These are phyloP conservation scores for Lynx canadensis DNA, from an alignment of 2,113 vertebrate species.

Conservation along the genomic window DNA sequence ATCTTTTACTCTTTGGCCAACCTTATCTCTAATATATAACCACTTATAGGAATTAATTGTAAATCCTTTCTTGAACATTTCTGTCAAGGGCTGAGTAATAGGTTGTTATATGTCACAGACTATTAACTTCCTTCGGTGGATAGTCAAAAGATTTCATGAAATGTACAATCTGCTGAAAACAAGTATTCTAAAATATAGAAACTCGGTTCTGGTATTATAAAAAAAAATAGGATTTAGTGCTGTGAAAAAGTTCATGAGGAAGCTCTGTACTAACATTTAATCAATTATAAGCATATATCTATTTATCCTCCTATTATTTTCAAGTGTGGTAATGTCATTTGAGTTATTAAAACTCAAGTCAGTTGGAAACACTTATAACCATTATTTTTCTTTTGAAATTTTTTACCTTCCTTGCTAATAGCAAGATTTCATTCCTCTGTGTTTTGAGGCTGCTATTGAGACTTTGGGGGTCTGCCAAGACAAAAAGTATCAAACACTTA, in stretches of 20 bases:
- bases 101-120: not conserved
- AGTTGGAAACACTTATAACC: not conserved
- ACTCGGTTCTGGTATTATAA: not conserved
- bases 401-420: conserved; percentile 9
- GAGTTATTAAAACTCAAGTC: not conserved
- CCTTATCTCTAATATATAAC: not conserved
- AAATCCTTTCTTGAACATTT: not conserved
- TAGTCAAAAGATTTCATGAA: not conserved
- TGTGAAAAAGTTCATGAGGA: not conserved
- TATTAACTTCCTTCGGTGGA: not conserved
- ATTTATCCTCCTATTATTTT: not conserved
- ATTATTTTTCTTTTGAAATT: conserved; percentile 31
- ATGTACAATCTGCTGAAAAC: not conserved
- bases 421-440: not conserved
- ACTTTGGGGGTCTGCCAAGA: not conserved
- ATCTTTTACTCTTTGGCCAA: not conserved
- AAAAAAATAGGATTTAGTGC: not conserved
- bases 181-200: conserved; percentile 40
- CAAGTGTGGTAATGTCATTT: not conserved
- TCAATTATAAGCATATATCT: not conserved
- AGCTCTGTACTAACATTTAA: not conserved
- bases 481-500: not conserved
- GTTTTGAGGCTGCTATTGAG: not conserved
- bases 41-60: not conserved
- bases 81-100: not conserved